Evolutionary conservation across 92 coral and sea anemone genomes (phyloP), one percentile per base, ranked within the genome.

Genomic region (Parazoanthus swiftii): DNA sequence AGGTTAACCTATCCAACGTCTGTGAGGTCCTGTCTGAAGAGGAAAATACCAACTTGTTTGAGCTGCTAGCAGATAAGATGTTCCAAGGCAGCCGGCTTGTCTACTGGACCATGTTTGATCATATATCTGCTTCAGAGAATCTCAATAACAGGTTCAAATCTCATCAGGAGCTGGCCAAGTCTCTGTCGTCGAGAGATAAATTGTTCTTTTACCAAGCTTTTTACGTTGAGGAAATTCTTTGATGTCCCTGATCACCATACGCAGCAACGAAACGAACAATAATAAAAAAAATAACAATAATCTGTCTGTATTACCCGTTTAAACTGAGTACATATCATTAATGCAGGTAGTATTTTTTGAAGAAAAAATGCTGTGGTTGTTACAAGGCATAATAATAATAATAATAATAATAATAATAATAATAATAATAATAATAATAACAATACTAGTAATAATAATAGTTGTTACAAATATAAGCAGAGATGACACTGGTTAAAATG

Each of bases 1-100:
- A 76, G 80, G 80, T 76, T 38, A 76, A 76, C 16, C 51, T 76
- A 23, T 76, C 80, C 33, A 76, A 76, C 46, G 0, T 76, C 46
- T 39, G 15, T 25, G 54, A 39, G 80, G 11, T 76, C 9, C 48
- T 76, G 13, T 76, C 80, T 2, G 46, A 39, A 15, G 51, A 76
- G 35, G n/a, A 5, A 15, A 39, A 6, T 10, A 44, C 20, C 11
- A 76, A 76, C 9, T 1, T 76, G 80, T 76, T 76, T 76, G 80
- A 76, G 54, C 35, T 39, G 51, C 6, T 76, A 2, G 80, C 80
- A 5, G 25, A 76, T 37, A 76, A 76, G 51, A 76, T 44, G 80
- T n/a, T 18, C 18, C 39, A 76, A 16, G 80, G 80, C 3, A 50
- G 80, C 1, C 80, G 80, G 15, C 48, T 76, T 42, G 80, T 76